Evolutionary conservation across 2,113 vertebrate species (phyloP).

Genomic region (Coracopsis vasa): DNA sequence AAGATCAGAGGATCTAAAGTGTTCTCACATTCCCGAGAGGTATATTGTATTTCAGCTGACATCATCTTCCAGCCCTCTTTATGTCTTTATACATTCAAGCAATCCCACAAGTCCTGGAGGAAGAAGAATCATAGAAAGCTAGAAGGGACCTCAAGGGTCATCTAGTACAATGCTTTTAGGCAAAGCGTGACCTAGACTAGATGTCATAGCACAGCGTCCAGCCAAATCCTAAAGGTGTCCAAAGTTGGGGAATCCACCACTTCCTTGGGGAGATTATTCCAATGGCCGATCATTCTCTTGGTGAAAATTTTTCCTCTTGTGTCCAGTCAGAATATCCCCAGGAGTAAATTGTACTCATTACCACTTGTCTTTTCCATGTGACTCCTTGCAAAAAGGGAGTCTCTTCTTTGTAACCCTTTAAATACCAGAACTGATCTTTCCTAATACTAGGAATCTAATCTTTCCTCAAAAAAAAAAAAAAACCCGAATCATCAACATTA

Average conservation of each 20-base stretch:
- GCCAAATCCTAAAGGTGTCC: background rate
- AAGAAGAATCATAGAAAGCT: background rate
- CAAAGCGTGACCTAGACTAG: background rate
- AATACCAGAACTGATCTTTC: background rate
- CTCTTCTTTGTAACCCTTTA: background rate
- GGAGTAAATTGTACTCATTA: background rate
- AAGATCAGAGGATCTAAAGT: background rate
- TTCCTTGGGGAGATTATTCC: background rate
- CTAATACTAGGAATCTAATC: background rate
- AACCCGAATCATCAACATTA: accelerated
- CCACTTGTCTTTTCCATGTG: background rate
- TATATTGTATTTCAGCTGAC: accelerated
- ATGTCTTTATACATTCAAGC: background rate
- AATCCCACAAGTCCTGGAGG: background rate
- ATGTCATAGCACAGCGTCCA: background rate
- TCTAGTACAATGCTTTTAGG: background rate
- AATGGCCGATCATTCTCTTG: background rate
- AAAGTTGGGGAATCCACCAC: background rate
- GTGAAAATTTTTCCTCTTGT: background rate
- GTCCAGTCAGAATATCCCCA: background rate
- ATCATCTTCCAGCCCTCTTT: background rate
- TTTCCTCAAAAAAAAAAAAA: background rate
- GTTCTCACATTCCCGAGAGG: background rate
- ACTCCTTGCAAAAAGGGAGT: background rate
- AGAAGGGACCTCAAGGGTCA: background rate